Percentiles rank a stretch among this genome's conserved stretches.
phyloP scores from a whole-genome alignment of 2,797 vertebrate genomes.

The Darevskia mixta region DNA sequence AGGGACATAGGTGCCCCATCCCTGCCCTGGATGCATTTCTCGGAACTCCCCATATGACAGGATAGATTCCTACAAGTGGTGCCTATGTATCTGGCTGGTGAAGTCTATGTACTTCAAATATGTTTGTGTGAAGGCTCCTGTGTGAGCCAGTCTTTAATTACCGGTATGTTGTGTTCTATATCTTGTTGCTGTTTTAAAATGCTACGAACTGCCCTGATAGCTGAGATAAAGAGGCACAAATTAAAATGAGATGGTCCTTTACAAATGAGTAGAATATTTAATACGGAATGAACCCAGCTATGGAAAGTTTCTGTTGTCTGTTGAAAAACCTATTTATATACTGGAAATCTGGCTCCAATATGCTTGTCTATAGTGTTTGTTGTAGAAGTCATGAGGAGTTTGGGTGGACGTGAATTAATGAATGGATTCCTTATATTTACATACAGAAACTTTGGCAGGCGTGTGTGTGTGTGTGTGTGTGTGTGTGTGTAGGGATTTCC shows the following conservation, averaged over 20 bases:
- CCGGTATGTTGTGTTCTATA: not conserved
- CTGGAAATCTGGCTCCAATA: not conserved
- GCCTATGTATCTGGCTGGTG: not conserved
- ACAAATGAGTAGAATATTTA: no score
- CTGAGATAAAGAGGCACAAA: not conserved
- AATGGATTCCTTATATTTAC: constrained; percentile 19
- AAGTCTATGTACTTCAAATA: not conserved
- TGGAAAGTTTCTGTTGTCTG: not conserved
- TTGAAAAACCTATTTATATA: not conserved
- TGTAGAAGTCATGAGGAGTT: constrained; percentile 46
- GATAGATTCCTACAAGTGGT: not conserved
- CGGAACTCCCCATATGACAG: not conserved
- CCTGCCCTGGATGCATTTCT: not conserved
- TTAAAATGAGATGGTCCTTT: not conserved
- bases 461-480: not conserved
- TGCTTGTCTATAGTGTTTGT: rapidly evolving
- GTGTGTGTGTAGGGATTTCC: constrained; percentile 11
- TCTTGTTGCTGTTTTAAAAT: not conserved
- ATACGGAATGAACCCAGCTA: not conserved
- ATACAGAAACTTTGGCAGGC: not conserved
- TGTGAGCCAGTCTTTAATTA: not conserved
- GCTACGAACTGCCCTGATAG: no score
- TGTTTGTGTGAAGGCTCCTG: not conserved
- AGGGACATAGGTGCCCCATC: not conserved
- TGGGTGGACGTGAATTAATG: constrained; percentile 44